Percentiles rank a stretch among this genome's conserved stretches.
Conservation (phyloP, 2,797 vertebrate species). For the Acipenser ruthenus region DNA sequence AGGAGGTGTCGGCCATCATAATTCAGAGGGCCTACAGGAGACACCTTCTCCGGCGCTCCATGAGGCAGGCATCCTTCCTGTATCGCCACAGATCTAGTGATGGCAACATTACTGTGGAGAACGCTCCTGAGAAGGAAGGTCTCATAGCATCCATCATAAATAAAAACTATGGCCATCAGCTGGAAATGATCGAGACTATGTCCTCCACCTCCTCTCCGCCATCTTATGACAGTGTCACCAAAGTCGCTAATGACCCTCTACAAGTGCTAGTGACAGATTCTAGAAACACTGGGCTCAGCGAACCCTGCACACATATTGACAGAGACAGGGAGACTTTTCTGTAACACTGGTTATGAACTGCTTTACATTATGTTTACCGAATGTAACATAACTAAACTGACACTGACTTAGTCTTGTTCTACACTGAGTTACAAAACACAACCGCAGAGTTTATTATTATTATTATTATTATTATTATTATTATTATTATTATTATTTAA, state of each 20-base stretch:
- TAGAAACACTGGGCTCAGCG: slow-evolving; percentile 43
- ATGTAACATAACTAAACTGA: slow-evolving; percentile 42
- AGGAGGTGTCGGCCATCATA: slow-evolving; percentile 79
- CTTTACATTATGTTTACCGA: slow-evolving; percentile 57
- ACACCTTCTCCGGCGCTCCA: slow-evolving; percentile 80
- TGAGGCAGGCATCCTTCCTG: slow-evolving; percentile 87
- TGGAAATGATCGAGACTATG: slow-evolving; percentile 63
- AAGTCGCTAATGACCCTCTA: slow-evolving; percentile 64
- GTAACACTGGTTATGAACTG: slow-evolving; percentile 53
- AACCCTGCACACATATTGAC: slow-evolving; percentile 46
- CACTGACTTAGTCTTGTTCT: slow-evolving; percentile 37
- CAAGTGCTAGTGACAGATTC: slow-evolving; percentile 52
- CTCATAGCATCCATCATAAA: slow-evolving; percentile 84
- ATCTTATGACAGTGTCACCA: slow-evolving; percentile 62
- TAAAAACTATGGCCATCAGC: slow-evolving; percentile 71
- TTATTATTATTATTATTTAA: slow-evolving; percentile 34
- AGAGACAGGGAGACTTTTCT: slow-evolving; percentile 69
- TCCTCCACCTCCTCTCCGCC: slow-evolving; percentile 37
- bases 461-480: slow-evolving; percentile 34
- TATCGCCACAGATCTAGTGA: slow-evolving; percentile 76
- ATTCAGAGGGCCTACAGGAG: slow-evolving; percentile 87
- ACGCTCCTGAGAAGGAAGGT: slow-evolving; percentile 80
- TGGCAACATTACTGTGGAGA: slow-evolving; percentile 50
- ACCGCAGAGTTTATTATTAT: slow-evolving; percentile 38
- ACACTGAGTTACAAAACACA: slow-evolving; percentile 44